Conservation (phyloP, 2,113 vertebrate species). For the Thermophis baileyi region DNA sequence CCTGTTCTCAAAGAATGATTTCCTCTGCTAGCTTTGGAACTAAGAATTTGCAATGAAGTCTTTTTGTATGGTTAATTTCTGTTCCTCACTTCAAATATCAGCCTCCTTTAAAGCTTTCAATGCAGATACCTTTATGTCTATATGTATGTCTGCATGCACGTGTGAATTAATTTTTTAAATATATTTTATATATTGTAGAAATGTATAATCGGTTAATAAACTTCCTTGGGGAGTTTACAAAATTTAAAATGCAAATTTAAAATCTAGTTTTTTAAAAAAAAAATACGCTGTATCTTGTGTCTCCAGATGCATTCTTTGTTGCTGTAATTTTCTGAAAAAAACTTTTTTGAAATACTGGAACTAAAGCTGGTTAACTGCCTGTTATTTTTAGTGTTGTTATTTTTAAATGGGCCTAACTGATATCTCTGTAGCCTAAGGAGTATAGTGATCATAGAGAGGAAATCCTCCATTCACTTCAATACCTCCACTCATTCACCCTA, state of each 20-base stretch:
- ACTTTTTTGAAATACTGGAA: not conserved
- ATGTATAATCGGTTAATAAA: not conserved
- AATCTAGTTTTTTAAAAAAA: not conserved
- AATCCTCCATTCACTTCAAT: not conserved
- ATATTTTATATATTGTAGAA: not conserved
- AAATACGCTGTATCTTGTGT: not conserved
- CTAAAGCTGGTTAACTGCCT: not conserved
- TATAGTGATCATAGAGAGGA: not conserved
- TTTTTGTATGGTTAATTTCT: not conserved
- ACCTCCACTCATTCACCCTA: not conserved
- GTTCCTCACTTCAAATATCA: not conserved
- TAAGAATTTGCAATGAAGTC: not conserved
- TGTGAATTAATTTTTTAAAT: not conserved
- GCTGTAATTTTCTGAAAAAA: not conserved
- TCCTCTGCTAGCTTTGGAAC: not conserved
- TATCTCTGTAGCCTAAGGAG: not conserved
- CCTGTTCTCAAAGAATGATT: not conserved
- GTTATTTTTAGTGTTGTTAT: not conserved
- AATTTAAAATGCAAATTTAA: not conserved
- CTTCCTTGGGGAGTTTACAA: not conserved
- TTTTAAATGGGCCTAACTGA: not conserved
- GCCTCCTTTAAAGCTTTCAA: not conserved
- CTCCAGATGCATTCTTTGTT: not conserved
- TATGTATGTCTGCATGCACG: not conserved
- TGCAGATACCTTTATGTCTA: not conserved